phyloP scores from a whole-genome alignment of 2,113 vertebrate species.

The Cryptomyrus ogoouensis region DNA sequence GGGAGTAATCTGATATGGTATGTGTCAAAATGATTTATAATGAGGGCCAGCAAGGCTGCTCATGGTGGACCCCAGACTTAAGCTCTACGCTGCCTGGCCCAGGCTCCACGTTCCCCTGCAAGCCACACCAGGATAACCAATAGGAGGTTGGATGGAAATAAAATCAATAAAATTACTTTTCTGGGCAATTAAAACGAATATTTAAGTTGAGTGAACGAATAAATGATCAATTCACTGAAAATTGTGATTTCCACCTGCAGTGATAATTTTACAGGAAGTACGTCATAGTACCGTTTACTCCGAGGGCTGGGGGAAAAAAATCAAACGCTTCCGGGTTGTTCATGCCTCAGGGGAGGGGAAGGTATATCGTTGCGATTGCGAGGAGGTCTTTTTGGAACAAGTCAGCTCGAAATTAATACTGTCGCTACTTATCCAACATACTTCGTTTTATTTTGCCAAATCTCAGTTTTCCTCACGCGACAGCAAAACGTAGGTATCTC shows the following conservation, averaged over 20 bases:
- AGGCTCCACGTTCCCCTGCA: neutral
- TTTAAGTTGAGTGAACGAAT: neutral
- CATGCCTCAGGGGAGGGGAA: no score
- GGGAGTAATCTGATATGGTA: neutral
- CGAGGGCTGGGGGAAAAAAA: neutral
- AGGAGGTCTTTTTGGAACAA: neutral
- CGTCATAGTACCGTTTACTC: neutral
- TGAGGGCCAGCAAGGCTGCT: neutral
- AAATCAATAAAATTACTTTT: neutral
- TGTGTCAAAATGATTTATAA: neutral
- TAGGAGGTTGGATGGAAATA: neutral
- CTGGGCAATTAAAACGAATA: neutral
- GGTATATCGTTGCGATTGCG: neutral
- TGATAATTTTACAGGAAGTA: neutral
- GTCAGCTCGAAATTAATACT: neutral
- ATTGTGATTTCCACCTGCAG: neutral
- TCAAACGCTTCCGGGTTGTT: neutral
- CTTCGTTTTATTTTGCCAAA: neutral
- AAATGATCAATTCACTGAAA: neutral
- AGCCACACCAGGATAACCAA: neutral
- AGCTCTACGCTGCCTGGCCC: neutral
- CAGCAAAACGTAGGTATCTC: neutral
- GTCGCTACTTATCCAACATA: neutral
- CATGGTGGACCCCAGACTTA: neutral
- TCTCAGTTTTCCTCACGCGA: neutral